Conservation (phyloP, 2,888 invertebrate genomes). For the Ormia ochracea region DNA sequence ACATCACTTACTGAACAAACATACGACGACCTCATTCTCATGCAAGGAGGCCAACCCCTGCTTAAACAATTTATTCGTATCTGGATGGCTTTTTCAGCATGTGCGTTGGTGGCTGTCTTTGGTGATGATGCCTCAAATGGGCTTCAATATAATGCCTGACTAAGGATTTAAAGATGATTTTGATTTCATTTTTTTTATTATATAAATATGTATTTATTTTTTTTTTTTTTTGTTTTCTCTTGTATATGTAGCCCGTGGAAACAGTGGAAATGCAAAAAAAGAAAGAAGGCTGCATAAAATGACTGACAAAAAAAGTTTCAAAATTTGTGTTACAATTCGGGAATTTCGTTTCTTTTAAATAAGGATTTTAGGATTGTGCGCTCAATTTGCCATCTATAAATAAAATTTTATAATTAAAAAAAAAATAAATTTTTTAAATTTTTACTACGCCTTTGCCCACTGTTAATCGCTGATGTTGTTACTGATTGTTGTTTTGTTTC, state of each 20-base stretch:
- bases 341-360: too few species aligned
- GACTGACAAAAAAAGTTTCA: too few species aligned
- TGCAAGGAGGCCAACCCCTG: slow-evolving; percentile 20
- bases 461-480: slow-evolving; percentile 19
- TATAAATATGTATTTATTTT: too few species aligned
- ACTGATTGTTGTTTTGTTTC: slow-evolving; percentile 56
- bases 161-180: slow-evolving; percentile 61
- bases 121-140: slow-evolving; percentile 56
- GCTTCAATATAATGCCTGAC: slow-evolving; percentile 59
- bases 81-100: slow-evolving; percentile 21
- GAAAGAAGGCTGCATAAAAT: too few species aligned
- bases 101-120: slow-evolving; percentile 40
- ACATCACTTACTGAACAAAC: slow-evolving; percentile 9
- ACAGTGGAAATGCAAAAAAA: too few species aligned
- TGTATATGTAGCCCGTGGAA: slow-evolving; percentile 8
- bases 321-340: too few species aligned
- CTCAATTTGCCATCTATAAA: too few species aligned
- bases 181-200: too few species aligned
- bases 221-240: background rate
- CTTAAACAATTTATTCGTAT: slow-evolving; percentile 1
- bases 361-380: too few species aligned
- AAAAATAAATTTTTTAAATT: background rate
- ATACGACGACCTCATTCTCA: too few species aligned
- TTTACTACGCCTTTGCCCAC: background rate
- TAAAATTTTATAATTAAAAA: too few species aligned